phyloP scores from a whole-genome alignment of 2,113 vertebrate species.

The Pelobates fuscus region DNA sequence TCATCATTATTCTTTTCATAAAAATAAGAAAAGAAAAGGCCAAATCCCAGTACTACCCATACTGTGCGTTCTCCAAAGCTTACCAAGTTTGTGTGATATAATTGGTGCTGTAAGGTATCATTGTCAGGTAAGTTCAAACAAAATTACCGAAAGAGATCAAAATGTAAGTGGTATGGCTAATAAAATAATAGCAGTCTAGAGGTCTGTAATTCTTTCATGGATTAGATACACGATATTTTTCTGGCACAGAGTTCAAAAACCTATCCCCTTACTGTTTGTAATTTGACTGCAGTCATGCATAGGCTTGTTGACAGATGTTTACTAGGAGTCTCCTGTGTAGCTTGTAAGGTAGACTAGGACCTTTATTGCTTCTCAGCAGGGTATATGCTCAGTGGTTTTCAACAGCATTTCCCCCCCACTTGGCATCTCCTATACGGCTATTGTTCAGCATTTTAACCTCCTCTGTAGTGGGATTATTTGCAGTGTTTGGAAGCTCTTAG shows the following conservation, averaged over 20 bases:
- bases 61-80: constrained; percentile 25
- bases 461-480: neutral
- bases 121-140: constrained; percentile 54
- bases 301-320: constrained; percentile 66
- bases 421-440: neutral
- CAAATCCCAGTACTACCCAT: no score
- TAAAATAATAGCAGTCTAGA: constrained; percentile 63
- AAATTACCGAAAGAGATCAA: constrained; percentile 52
- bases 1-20: no score
- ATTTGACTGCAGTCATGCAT: constrained; percentile 63
- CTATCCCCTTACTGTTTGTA: constrained; percentile 61
- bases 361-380: constrained; percentile 51
- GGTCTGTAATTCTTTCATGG: constrained; percentile 61
- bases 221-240: constrained; percentile 66
- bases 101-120: constrained; percentile 37
- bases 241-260: constrained; percentile 64
- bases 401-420: neutral
- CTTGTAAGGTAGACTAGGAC: constrained; percentile 52
- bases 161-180: constrained; percentile 57
- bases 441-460: constrained; percentile 26
- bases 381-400: constrained; percentile 25
- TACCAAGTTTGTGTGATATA: constrained; percentile 39
- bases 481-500: neutral
- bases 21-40: no score
- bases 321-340: constrained; percentile 56